These are phyloP conservation scores for Ochotona princeps DNA, from an alignment of 2,113 vertebrate species.

Conservation along the genomic window DNA sequence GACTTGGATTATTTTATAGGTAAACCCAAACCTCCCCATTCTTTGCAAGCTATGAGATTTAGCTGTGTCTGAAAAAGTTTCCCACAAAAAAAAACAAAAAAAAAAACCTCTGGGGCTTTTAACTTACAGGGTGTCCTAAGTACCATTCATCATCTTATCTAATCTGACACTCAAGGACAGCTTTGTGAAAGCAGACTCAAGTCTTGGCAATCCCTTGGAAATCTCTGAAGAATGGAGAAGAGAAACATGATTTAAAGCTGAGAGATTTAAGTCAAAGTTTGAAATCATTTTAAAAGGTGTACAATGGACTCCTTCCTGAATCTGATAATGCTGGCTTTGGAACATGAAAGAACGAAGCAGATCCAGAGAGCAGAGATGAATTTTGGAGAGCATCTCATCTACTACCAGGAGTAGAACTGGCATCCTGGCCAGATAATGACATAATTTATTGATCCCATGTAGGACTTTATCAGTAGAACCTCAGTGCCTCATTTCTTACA, in stretches of 20 bases:
- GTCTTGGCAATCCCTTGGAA: slow-evolving; percentile 56
- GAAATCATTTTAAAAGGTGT: slow-evolving; percentile 69
- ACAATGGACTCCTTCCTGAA: slow-evolving; percentile 2
- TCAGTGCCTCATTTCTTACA: background rate
- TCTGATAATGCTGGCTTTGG: slow-evolving; percentile 61
- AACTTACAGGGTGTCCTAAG: slow-evolving; percentile 54
- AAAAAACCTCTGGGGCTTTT: slow-evolving; percentile 67
- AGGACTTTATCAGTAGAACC: background rate
- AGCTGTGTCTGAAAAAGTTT: slow-evolving; percentile 59
- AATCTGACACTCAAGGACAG: slow-evolving; percentile 68
- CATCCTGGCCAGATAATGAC: background rate
- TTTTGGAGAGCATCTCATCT: background rate
- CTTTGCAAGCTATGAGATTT: slow-evolving; percentile 53
- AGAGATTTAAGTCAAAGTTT: slow-evolving; percentile 70
- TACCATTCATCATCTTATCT: slow-evolving; percentile 57
- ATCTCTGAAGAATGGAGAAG: slow-evolving; percentile 69
- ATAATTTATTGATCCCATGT: background rate
- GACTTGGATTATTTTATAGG: slow-evolving; percentile 67
- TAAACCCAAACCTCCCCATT: slow-evolving; percentile 14
- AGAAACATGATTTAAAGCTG: slow-evolving; percentile 77
- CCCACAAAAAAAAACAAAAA: background rate
- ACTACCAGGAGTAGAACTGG: background rate
- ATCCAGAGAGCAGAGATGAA: background rate
- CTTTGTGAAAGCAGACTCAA: slow-evolving; percentile 54
- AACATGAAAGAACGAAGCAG: slow-evolving; percentile 62